Percentiles rank a stretch among this genome's conserved stretches.
These are phyloP conservation scores for Scaptomyza caliginosa DNA, from an alignment of 2,888 invertebrate species.

Conservation along the genomic window DNA sequence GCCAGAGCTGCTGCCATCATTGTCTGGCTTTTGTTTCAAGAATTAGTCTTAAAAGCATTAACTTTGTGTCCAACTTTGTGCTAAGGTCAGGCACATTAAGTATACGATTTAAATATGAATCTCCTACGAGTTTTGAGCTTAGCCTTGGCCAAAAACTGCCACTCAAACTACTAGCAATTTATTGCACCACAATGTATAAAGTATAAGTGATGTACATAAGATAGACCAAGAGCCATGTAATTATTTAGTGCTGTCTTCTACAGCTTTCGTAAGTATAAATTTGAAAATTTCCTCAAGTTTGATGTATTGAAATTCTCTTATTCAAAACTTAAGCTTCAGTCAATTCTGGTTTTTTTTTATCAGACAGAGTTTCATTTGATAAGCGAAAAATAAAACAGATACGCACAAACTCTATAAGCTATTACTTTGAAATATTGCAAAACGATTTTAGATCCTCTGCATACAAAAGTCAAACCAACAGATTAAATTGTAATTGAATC, in stretches of 20 bases:
- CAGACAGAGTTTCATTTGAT: conserved; percentile 3
- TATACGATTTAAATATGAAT: conserved; percentile 29
- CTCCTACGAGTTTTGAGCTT: background rate
- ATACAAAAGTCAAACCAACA: conserved; percentile 56
- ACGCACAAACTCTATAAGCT: conserved; percentile 3
- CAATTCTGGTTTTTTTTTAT: background rate
- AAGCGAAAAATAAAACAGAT: background rate
- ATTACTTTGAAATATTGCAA: conserved; percentile 37
- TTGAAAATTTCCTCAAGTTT: background rate
- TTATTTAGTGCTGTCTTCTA: background rate
- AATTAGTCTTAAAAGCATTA: conserved; percentile 56
- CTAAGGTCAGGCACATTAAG: conserved; percentile 50
- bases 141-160: conserved; percentile 20
- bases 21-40: conserved; percentile 49
- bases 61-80: conserved; percentile 42
- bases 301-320: background rate
- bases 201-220: background rate
- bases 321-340: background rate
- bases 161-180: conserved; percentile 24
- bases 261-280: no score
- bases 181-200: background rate
- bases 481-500: conserved; percentile 72
- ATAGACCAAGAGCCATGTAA: background rate
- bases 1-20: conserved; percentile 12
- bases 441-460: conserved; percentile 34